phyloP scores from a whole-genome alignment of 53 echinoderm and acorn worm species.

The Luidia sarsii region DNA sequence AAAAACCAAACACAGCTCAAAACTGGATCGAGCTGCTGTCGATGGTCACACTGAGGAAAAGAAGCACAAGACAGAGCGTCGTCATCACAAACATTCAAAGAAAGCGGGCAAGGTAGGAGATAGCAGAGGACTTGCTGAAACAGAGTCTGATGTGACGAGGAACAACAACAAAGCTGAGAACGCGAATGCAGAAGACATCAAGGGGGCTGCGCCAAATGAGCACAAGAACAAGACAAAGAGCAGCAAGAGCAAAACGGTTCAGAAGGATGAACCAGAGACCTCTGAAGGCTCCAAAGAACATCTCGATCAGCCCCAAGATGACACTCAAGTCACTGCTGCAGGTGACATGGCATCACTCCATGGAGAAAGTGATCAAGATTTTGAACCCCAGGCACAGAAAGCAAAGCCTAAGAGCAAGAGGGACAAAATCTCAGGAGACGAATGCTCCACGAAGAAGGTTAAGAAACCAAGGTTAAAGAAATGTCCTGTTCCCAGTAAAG shows the following conservation, averaged over 20 bases:
- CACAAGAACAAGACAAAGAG: no score
- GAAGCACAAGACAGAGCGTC: constrained; percentile 23
- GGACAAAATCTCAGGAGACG: background rate
- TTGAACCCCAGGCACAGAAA: background rate
- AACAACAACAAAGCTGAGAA: background rate
- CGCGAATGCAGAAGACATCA: background rate
- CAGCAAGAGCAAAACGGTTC: no score
- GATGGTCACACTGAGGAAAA: constrained; percentile 14
- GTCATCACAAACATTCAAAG: constrained; percentile 38
- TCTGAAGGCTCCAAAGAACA: no score
- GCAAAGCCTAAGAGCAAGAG: background rate
- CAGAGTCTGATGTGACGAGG: background rate
- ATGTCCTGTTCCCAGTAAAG: background rate
- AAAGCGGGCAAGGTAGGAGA: background rate
- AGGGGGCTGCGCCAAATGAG: background rate
- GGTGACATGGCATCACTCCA: no score
- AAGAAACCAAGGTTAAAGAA: constrained; percentile 1
- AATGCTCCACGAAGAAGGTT: constrained; percentile 18
- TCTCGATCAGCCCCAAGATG: no score
- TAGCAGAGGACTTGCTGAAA: background rate
- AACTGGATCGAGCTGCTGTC: no score
- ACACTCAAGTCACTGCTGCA: no score
- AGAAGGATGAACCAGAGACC: no score
- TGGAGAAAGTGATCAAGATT: background rate
- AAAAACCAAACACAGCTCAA: background rate